phyloP scores from a whole-genome alignment of 2,113 vertebrate species.

The Nyctibius bracteatus region DNA sequence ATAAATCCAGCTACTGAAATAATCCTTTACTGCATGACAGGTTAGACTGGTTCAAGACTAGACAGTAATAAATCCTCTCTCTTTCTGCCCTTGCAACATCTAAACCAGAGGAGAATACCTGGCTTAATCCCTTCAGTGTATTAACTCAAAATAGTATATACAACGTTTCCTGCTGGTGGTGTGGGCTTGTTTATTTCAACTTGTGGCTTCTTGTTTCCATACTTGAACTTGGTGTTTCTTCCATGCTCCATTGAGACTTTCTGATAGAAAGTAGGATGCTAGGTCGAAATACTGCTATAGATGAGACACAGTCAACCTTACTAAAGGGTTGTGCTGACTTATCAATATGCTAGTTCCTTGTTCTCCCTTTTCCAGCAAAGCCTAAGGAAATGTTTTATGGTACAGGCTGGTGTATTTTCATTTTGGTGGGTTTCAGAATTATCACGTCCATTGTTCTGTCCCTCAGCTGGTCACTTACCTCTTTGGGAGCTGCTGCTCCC shows the following conservation, averaged over 20 bases:
- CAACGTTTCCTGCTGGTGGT: not conserved
- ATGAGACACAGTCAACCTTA: not conserved
- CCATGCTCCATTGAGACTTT: not conserved
- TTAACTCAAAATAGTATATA: not conserved
- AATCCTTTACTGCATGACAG: not conserved
- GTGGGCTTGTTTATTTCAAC: not conserved
- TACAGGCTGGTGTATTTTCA: not conserved
- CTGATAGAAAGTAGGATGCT: not conserved
- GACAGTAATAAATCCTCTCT: not conserved
- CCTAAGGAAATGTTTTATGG: not conserved
- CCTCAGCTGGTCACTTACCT: not conserved
- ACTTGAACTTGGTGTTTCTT: not conserved
- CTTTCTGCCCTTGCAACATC: not conserved
- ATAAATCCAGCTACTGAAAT: not conserved
- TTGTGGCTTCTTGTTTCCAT: not conserved
- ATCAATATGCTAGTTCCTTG: not conserved
- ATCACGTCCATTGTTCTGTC: not conserved
- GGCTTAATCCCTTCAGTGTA: not conserved
- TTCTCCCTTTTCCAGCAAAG: not conserved
- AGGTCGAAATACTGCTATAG: not conserved
- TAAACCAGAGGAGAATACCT: not conserved
- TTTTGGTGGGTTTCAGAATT: not conserved
- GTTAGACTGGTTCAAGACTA: not conserved
- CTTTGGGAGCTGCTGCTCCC: not conserved
- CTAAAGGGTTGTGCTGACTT: not conserved